Evolutionary conservation across 2,113 vertebrate genomes (phyloP).

Genomic region (Rhegmatorhina hoffmannsi): DNA sequence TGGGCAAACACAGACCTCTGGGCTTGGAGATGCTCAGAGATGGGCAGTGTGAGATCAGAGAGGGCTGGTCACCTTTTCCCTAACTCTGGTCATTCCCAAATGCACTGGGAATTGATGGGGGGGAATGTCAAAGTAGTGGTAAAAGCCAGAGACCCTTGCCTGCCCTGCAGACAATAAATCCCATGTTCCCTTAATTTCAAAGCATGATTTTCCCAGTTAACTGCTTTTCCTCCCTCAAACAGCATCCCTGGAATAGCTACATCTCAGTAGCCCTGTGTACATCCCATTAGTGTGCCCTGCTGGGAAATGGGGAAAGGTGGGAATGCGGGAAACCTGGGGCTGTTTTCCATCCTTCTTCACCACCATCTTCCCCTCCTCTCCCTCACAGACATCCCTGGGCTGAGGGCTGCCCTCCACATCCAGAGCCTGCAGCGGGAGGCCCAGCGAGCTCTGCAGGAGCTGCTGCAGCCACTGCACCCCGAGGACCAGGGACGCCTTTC

Average conservation of each 20-base stretch:
- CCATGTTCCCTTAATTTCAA: not conserved
- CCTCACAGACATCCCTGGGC: constrained; percentile 81
- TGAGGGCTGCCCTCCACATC: constrained; percentile 78
- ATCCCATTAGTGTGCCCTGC: rapidly evolving
- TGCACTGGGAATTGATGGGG: rapidly evolving
- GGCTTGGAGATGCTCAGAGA: not conserved
- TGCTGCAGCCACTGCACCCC: constrained; percentile 79
- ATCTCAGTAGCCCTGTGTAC: rapidly evolving
- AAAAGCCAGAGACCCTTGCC: not conserved
- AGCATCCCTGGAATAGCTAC: not conserved
- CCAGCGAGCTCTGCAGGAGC: constrained; percentile 83
- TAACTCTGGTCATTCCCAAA: rapidly evolving
- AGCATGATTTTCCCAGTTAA: not conserved
- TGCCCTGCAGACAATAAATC: not conserved
- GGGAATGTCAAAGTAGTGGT: not conserved
- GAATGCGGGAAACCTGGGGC: not conserved
- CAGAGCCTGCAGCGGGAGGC: constrained; percentile 87
- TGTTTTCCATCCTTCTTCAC: not conserved
- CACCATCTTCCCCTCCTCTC: not conserved
- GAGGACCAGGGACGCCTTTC: constrained; percentile 79
- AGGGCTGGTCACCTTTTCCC: not conserved
- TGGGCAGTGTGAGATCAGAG: not conserved
- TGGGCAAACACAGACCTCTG: not conserved
- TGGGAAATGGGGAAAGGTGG: not conserved
- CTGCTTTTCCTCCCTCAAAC: not conserved